Evolutionary conservation across 2,888 invertebrate species (phyloP).

Genomic region (Trissolcus japonicus): DNA sequence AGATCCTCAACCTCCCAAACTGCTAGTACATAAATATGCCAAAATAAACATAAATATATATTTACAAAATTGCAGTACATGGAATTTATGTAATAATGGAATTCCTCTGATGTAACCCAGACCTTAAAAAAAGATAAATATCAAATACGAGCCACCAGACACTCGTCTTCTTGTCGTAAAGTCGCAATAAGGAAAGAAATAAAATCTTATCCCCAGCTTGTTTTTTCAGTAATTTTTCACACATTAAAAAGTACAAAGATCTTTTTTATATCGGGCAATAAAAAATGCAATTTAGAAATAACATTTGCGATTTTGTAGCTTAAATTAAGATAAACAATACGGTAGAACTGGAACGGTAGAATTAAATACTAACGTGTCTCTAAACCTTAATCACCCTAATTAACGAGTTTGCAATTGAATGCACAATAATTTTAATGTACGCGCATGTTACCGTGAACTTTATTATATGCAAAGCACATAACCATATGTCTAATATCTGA

Average conservation of each 20-base stretch:
- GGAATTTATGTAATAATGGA: conserved; percentile 40
- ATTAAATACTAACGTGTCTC: too few relatives aligned
- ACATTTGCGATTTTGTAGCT: neutral
- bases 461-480: conserved; percentile 11
- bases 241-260: too few relatives aligned
- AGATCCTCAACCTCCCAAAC: too few relatives aligned
- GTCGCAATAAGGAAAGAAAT: conserved; percentile 2
- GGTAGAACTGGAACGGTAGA: too few relatives aligned
- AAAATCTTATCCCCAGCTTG: neutral
- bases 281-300: neutral
- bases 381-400: neutral
- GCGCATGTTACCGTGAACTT: conserved; percentile 1
- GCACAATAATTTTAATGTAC: conserved; percentile 10
- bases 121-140: conserved; percentile 49
- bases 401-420: conserved; percentile 17
- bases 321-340: too few relatives aligned
- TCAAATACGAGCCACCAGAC: conserved; percentile 30
- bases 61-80: conserved; percentile 31
- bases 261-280: neutral
- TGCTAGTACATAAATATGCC: neutral
- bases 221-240: neutral
- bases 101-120: conserved; percentile 48
- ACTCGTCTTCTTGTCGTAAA: conserved; percentile 24
- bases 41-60: neutral
- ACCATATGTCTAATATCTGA: neutral